A percentile compares a stretch with the other conserved stretches of the same genome.
Evolutionary conservation across 1,140 invertebrate species (phyloP).

Genomic region (Gonioctena quinquepunctata): DNA sequence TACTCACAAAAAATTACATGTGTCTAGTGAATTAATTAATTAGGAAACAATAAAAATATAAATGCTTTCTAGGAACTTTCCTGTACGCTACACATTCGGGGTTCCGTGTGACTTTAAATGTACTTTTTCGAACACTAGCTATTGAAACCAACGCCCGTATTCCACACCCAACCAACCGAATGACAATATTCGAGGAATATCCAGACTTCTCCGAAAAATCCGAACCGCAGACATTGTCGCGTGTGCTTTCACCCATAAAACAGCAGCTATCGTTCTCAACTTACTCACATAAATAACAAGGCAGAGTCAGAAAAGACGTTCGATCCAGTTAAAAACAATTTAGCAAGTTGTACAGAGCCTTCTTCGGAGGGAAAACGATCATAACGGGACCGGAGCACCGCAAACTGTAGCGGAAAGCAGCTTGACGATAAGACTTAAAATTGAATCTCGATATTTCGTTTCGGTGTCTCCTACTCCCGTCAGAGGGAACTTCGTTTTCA

Average conservation of each 20-base stretch:
- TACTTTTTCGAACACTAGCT: no score
- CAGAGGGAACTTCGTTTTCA: neutral
- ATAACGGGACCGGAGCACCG: neutral
- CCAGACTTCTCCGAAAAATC: neutral
- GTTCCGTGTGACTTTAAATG: no score
- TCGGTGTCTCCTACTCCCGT: neutral
- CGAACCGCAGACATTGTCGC: neutral
- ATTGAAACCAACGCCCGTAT: no score
- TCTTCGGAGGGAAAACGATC: neutral
- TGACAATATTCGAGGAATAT: no score
- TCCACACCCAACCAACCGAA: no score
- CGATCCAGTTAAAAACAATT: conserved; percentile 30
- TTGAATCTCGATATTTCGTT: neutral
- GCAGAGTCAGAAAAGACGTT: neutral
- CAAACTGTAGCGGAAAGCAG: neutral
- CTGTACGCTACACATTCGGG: no score
- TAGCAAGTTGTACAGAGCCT: neutral
- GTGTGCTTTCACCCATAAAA: neutral
- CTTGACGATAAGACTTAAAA: neutral
- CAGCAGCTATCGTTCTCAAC: neutral
- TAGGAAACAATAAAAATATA: no score
- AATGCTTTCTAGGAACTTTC: no score
- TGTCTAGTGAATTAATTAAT: no score
- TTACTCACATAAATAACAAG: neutral
- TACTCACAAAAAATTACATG: no score